Conservation (phyloP, 2,888 invertebrate species). For the Aphidoletes aphidimyza region DNA sequence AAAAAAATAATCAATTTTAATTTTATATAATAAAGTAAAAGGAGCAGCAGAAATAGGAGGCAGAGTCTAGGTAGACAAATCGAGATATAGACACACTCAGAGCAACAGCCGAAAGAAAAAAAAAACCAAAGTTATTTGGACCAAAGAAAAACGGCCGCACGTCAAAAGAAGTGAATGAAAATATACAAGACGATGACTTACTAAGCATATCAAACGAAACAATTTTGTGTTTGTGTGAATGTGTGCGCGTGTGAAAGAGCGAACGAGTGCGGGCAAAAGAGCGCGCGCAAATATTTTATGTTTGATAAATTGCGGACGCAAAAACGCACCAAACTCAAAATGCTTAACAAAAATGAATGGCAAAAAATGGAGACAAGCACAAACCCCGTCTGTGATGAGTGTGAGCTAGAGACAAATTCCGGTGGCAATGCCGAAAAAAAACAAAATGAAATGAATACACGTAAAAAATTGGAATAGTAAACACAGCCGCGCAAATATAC, state of each 20-base stretch:
- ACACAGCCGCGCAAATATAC: background rate
- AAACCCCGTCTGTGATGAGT: background rate
- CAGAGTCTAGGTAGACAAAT: conserved; percentile 34
- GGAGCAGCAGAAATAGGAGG: conserved; percentile 43
- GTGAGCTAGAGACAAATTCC: conserved; percentile 16
- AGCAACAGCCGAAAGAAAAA: conserved; percentile 1
- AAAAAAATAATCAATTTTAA: conserved; percentile 51
- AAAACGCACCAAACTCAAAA: conserved; percentile 48
- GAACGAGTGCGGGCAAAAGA: background rate
- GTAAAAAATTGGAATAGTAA: conserved; percentile 20
- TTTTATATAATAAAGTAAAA: conserved; percentile 51
- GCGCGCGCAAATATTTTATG: conserved; percentile 33
- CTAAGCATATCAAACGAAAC: conserved; percentile 52
- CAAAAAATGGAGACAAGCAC: conserved; percentile 15
- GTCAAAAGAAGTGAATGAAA: conserved; percentile 32
- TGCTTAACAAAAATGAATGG: conserved; percentile 52
- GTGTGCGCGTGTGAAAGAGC: background rate
- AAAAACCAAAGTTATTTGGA: background rate
- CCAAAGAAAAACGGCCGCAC: background rate
- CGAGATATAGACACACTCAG: conserved; percentile 5
- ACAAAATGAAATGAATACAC: background rate
- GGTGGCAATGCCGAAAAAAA: background rate
- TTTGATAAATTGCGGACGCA: conserved; percentile 53
- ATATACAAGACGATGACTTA: conserved; percentile 41
- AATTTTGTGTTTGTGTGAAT: background rate